These are phyloP conservation scores for Phengaris arion DNA, from an alignment of 2,888 invertebrate species.

Conservation along the genomic window DNA sequence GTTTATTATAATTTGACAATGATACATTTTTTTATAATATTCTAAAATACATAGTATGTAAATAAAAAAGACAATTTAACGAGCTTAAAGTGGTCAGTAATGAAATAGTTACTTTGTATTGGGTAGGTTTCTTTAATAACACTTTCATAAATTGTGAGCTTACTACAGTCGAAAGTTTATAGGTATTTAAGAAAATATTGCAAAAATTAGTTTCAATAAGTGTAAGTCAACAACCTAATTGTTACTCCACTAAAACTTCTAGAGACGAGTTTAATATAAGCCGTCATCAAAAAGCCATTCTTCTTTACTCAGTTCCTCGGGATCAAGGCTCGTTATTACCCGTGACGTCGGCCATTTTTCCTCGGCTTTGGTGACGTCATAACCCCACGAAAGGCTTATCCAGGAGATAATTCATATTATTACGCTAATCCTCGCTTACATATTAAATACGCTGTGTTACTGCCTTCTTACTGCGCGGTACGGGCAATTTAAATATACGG, in stretches of 20 bases:
- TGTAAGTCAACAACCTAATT: not conserved
- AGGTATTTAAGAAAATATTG: not conserved
- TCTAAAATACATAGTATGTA: no score
- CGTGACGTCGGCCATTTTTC: conserved; percentile 22
- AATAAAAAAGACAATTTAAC: no score
- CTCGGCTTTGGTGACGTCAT: conserved; percentile 13
- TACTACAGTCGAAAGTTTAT: no score
- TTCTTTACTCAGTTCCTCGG: conserved; percentile 23
- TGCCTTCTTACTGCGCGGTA: conserved; percentile 3
- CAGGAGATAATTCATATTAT: conserved; percentile 24
- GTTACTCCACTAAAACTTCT: not conserved
- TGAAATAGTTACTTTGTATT: no score
- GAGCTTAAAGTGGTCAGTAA: no score
- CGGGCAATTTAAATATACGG: not conserved
- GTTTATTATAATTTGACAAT: no score
- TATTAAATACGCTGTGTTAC: conserved; percentile 12
- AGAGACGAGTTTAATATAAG: conserved; percentile 27
- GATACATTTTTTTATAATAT: no score
- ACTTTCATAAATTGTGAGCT: no score
- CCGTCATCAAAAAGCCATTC: conserved; percentile 30
- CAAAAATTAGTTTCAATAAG: not conserved
- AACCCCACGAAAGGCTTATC: conserved; percentile 7
- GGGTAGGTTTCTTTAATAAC: no score
- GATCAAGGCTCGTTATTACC: conserved; percentile 19
- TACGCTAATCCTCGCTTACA: conserved; percentile 10